These are phyloP conservation scores for Neostethus bicornis DNA, from an alignment of 2,797 vertebrate genomes.

Conservation along the genomic window DNA sequence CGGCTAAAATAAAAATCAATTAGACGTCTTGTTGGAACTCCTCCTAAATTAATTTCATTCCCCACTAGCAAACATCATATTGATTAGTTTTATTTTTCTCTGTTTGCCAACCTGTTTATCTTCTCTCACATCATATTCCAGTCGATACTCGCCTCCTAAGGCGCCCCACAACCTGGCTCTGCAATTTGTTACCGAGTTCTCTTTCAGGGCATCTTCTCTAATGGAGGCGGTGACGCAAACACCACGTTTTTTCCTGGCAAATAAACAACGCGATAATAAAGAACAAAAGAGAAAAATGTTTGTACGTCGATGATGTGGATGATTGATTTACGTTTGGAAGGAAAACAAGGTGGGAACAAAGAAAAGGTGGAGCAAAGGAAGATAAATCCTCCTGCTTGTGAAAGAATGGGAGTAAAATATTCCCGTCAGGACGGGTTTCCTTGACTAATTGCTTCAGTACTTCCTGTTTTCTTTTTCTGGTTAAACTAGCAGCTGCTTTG, in stretches of 20 bases:
- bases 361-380: neutral
- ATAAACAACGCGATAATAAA: neutral
- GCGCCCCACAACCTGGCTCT: neutral
- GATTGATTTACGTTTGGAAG: conserved; percentile 21
- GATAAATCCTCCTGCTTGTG: neutral
- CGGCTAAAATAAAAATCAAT: conserved; percentile 41
- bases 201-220: neutral
- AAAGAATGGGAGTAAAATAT: neutral
- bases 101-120: conserved; percentile 19
- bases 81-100: conserved; percentile 25
- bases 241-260: conserved; percentile 4
- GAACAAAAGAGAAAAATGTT: neutral
- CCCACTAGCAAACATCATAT: conserved; percentile 22
- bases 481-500: neutral
- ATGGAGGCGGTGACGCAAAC: conserved; percentile 5
- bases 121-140: neutral
- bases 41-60: conserved; percentile 20
- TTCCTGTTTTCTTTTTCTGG: neutral
- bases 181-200: neutral
- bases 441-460: neutral
- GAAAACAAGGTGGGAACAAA: conserved; percentile 2
- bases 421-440: neutral
- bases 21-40: conserved; percentile 18
- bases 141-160: conserved; percentile 9
- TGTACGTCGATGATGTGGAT: conserved; percentile 1